phyloP scores from a whole-genome alignment of 2,113 vertebrate genomes.

The Raja brachyura region DNA sequence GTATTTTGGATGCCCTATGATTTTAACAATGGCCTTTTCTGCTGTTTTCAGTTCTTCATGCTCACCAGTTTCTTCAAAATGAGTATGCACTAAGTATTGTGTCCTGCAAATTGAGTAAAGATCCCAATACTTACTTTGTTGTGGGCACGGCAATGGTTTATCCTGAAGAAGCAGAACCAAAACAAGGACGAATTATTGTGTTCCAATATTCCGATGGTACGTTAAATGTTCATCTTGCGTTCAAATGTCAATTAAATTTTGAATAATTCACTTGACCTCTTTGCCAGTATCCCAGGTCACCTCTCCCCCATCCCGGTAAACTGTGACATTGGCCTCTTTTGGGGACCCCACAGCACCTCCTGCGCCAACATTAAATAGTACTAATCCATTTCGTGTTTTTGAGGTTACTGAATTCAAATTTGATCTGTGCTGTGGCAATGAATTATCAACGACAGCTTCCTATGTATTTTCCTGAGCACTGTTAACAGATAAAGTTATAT shows the following conservation, averaged over 20 bases:
- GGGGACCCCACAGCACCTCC: not conserved
- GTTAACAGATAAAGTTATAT: not conserved
- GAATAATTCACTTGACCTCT: not conserved
- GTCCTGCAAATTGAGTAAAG: conserved; percentile 88
- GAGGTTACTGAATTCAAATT: not conserved
- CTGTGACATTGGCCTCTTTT: not conserved
- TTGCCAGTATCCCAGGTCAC: not conserved
- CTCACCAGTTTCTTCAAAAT: conserved; percentile 92
- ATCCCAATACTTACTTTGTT: conserved; percentile 88
- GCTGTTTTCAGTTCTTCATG: conserved; percentile 74
- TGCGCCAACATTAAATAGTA: not conserved
- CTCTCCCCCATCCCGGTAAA: not conserved
- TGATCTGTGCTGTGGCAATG: not conserved
- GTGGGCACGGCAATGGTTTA: conserved; percentile 98
- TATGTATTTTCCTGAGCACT: not conserved
- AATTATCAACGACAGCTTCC: not conserved
- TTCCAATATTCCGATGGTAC: conserved; percentile 95
- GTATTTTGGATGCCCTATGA: too few relatives aligned
- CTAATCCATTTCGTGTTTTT: not conserved
- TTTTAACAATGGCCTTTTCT: not conserved
- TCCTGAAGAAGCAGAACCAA: conserved; percentile 93
- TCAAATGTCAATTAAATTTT: not conserved
- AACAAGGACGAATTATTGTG: conserved; percentile 93
- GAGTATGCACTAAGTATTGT: conserved; percentile 95
- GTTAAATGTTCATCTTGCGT: conserved; percentile 41